Evolutionary conservation across 2,113 vertebrate genomes (phyloP), one percentile per base, ranked within the genome.

Genomic region (Scophthalmus maximus): DNA sequence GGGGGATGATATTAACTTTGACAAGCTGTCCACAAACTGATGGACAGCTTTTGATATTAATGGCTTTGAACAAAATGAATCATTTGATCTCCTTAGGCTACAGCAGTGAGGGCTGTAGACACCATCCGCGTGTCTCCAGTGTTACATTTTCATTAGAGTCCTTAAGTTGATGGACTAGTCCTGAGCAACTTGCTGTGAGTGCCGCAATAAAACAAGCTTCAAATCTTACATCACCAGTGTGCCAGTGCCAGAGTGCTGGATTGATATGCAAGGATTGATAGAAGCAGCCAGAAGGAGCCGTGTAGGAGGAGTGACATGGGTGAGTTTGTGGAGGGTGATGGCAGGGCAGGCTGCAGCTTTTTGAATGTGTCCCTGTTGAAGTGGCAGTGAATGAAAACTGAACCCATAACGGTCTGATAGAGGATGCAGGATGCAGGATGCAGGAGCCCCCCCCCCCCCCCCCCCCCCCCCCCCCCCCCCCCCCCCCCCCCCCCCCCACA

Each of bases 31-130:
- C 72, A 34, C 36, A 12, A 49, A 44, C 42, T 87, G 84, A 85
- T 64, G 57, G 85, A 82, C 87, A 81, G 69, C 56, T 73, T 81
- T 69, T 87, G 66, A 87, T 72, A 80, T 59, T 73, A 23, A 32
- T 65, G 62, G 30, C 76, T 77, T 69, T 61, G 62, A 71, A 79
- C 67, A 75, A 82, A 82, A 86, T 78, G 53, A 79, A 78, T 71
- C 70, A 40, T 49, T 82, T 84, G 46, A 80, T 81, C 74, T 44
- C 81, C 70, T 68, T 30, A 10, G 75, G 70, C 32, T 53, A 52
- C 56, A 74, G 52, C 60, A 9, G 34, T 22, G 68, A 59, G 67
- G 57, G 66, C 76, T 65, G 51, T 1, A 44, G 71, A 58, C 76
- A 46, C 50, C 32, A 71, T 51, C 52, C 52, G 30, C 50, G 73